Percentiles rank a stretch among this genome's conserved stretches.
Conservation (phyloP, 2,888 invertebrate species). For the Dicranocentrus wangi region DNA sequence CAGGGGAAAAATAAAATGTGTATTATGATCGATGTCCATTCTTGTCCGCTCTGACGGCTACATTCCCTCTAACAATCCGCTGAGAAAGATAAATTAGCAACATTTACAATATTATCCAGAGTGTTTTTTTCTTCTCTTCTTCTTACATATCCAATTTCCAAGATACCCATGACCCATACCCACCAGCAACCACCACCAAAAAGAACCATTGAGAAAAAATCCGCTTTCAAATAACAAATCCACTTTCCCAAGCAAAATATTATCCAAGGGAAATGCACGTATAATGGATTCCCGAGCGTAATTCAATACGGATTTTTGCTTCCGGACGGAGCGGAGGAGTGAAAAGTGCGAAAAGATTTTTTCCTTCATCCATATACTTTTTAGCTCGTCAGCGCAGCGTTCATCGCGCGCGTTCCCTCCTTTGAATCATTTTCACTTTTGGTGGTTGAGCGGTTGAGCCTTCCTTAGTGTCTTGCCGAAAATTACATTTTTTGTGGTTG, state of each 20-base stretch:
- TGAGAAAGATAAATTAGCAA: slow-evolving; percentile 34
- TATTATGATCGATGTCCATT: slow-evolving; percentile 36
- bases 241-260: too few relatives aligned
- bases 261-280: too few relatives aligned
- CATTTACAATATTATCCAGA: slow-evolving; percentile 37
- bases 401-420: too few relatives aligned
- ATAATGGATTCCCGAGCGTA: too few relatives aligned
- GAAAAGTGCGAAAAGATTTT: not conserved
- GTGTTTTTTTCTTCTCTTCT: slow-evolving; percentile 56
- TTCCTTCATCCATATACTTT: not conserved
- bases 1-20: slow-evolving; percentile 1
- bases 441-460: not conserved
- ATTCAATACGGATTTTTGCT: too few relatives aligned
- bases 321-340: too few relatives aligned
- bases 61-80: slow-evolving; percentile 4
- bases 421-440: slow-evolving; percentile 18
- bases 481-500: slow-evolving; percentile 54
- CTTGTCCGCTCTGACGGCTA: slow-evolving; percentile 46
- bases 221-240: too few relatives aligned
- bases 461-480: not conserved
- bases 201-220: too few relatives aligned
- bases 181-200: not conserved
- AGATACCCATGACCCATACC: not conserved
- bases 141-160: slow-evolving; percentile 14
- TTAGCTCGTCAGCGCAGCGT: not conserved